A percentile compares a stretch with the other conserved stretches of the same genome.
Evolutionary conservation across 2,888 invertebrate species (phyloP).

Genomic region (Scaptomyza reducta): DNA sequence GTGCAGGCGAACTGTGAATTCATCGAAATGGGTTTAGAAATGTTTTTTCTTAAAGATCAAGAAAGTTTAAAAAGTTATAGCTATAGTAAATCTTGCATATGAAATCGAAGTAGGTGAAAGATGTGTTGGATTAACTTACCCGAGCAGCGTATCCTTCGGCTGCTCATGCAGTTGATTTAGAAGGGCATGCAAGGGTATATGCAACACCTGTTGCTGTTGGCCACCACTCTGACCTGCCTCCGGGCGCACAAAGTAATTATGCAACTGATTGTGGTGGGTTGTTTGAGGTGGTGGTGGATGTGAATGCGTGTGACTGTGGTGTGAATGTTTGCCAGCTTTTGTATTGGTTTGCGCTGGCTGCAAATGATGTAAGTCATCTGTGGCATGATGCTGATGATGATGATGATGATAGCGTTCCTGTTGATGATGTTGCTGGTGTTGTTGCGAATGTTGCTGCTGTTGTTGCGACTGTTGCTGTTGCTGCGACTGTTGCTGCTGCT

Average conservation of each 20-base stretch:
- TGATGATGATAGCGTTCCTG: conserved; percentile 53
- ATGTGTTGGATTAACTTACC: conserved; percentile 54
- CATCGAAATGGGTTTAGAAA: not conserved
- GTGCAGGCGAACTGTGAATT: conserved; percentile 47
- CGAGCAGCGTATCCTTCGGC: conserved; percentile 63
- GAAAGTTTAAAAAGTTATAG: not conserved
- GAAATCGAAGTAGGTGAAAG: not conserved
- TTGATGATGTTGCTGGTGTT: conserved; percentile 46
- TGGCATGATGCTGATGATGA: conserved; percentile 23
- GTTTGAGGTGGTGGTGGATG: conserved; percentile 15
- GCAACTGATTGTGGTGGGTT: conserved; percentile 41
- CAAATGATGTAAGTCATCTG: conserved; percentile 62
- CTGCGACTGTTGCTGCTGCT: conserved; percentile 48
- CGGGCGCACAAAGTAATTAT: conserved; percentile 54
- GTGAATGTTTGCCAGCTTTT: conserved; percentile 53
- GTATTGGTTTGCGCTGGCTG: conserved; percentile 56
- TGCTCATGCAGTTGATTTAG: conserved; percentile 70
- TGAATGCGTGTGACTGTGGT: conserved; percentile 49
- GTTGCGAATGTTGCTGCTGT: conserved; percentile 50
- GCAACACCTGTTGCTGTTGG: conserved; percentile 70
- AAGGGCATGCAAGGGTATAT: conserved; percentile 75
- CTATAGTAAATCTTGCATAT: too few relatives aligned
- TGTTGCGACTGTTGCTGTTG: conserved; percentile 54
- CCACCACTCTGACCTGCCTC: conserved; percentile 14
- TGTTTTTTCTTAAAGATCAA: not conserved